Percentiles rank a stretch among this genome's conserved stretches.
These are phyloP conservation scores for Tyrophagus putrescentiae DNA, from an alignment of 1,140 invertebrate species.

Conservation along the genomic window DNA sequence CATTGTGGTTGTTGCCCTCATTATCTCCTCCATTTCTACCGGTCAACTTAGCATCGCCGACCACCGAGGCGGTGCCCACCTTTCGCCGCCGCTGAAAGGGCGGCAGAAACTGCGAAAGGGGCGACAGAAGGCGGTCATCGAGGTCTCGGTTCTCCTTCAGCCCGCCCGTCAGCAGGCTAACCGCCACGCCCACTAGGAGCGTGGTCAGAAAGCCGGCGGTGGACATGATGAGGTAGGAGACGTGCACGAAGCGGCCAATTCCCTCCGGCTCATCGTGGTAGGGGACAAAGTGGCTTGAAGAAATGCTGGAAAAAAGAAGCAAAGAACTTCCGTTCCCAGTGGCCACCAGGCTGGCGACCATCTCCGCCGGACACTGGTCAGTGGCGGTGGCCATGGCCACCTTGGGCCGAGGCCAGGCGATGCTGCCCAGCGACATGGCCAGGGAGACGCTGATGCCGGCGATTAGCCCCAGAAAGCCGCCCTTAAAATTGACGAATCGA, in stretches of 20 bases:
- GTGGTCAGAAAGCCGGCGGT: conserved; percentile 18
- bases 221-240: conserved; percentile 21
- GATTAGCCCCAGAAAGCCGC: conserved; percentile 18
- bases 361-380: conserved; percentile 16
- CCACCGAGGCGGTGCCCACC: too few species aligned
- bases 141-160: neutral
- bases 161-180: conserved; percentile 15
- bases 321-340: too few species aligned
- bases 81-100: too few species aligned
- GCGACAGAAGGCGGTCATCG: neutral
- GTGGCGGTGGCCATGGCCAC: conserved; percentile 10
- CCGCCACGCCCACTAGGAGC: conserved; percentile 3
- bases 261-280: too few species aligned
- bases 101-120: too few species aligned
- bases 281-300: too few species aligned
- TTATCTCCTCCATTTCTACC: too few species aligned
- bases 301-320: too few species aligned
- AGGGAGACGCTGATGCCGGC: conserved; percentile 13
- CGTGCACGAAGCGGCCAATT: conserved; percentile 14
- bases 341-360: too few species aligned
- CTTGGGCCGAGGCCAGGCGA: conserved; percentile 10
- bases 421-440: conserved; percentile 4
- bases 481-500: conserved; percentile 48
- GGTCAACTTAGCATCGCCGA: too few species aligned
- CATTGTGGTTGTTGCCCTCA: too few species aligned